These are phyloP conservation scores for Rhynchotus rufescens DNA, from an alignment of 2,797 vertebrate species.

Conservation along the genomic window DNA sequence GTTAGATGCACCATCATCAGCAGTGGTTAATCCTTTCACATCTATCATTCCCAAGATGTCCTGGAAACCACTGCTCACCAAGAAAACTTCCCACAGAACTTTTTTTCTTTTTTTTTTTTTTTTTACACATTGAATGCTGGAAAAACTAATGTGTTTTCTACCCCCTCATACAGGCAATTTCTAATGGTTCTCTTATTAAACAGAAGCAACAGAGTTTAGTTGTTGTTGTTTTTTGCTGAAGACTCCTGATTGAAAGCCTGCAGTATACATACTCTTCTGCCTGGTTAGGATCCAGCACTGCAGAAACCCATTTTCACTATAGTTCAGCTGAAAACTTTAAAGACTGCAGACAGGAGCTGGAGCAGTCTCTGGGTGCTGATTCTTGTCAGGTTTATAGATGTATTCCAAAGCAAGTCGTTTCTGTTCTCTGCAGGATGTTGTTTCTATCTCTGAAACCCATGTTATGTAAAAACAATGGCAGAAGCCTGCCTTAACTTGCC, in stretches of 20 bases:
- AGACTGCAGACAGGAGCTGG: conserved; percentile 61
- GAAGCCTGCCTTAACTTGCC: conserved; percentile 44
- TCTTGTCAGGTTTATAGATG: conserved; percentile 76
- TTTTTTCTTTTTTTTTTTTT: conserved; percentile 13
- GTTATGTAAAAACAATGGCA: conserved; percentile 70
- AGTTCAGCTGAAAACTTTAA: conserved; percentile 73
- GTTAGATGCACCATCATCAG: neutral
- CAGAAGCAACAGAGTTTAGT: neutral
- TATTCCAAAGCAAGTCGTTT: conserved; percentile 69
- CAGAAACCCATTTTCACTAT: conserved; percentile 64
- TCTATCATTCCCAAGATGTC: neutral
- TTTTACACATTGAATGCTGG: neutral
- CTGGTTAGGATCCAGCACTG: conserved; percentile 70
- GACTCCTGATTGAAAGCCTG: conserved; percentile 31
- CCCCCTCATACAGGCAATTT: neutral
- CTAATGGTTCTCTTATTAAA: neutral
- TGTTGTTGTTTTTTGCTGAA: conserved; percentile 32
- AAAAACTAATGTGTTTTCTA: neutral
- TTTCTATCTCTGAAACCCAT: conserved; percentile 56
- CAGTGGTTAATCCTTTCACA: neutral
- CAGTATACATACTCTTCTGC: conserved; percentile 34
- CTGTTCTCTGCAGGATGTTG: conserved; percentile 72
- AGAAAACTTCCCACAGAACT: neutral
- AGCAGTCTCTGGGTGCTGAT: conserved; percentile 73
- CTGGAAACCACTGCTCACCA: neutral